phyloP scores from a whole-genome alignment of 2,113 vertebrate species.

The Herpetotheres cachinnans region DNA sequence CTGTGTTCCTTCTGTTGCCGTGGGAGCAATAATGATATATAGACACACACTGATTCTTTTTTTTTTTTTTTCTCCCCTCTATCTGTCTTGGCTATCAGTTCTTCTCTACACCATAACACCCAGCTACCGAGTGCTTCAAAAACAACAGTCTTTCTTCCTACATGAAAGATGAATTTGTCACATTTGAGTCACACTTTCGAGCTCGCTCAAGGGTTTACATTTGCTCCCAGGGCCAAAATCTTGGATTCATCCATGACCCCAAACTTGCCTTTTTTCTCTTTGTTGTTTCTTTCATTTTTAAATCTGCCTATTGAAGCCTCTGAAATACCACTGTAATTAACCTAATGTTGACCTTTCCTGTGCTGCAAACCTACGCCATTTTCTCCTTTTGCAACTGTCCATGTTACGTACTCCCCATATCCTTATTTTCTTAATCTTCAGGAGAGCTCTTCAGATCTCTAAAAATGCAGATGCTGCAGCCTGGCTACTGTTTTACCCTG shows the following conservation, averaged over 20 bases:
- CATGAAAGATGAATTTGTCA: background rate
- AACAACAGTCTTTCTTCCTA: background rate
- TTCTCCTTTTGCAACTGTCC: background rate
- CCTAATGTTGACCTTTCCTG: background rate
- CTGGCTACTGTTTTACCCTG: background rate
- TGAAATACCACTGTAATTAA: background rate
- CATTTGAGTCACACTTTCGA: background rate
- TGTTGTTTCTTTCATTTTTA: background rate
- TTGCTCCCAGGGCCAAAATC: background rate
- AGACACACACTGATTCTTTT: background rate
- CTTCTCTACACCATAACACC: background rate
- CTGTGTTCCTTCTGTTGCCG: background rate
- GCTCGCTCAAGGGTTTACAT: background rate
- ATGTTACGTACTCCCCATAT: background rate
- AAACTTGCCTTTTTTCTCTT: background rate
- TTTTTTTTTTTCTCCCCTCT: background rate
- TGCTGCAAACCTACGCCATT: background rate
- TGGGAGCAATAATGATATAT: constrained; percentile 1
- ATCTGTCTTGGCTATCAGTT: background rate
- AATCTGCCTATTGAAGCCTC: background rate
- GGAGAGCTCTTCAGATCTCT: background rate
- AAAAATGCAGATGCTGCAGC: background rate
- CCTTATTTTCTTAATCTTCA: background rate
- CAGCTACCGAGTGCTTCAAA: background rate
- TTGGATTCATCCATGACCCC: background rate